phyloP scores from a whole-genome alignment of 1,140 invertebrate species.

The Drosophila arizonae region DNA sequence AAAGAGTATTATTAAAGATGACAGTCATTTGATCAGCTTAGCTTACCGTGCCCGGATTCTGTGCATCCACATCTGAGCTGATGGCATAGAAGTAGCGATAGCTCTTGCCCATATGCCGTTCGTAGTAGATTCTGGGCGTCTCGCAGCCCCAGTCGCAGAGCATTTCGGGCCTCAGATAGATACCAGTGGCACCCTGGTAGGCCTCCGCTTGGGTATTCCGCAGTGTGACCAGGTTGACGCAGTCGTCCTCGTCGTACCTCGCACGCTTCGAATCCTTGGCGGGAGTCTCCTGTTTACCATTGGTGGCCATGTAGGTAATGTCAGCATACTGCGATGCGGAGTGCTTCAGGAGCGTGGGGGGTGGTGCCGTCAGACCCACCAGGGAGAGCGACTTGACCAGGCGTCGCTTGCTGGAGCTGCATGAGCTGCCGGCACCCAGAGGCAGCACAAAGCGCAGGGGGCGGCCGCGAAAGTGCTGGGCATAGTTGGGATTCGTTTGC shows the following conservation, averaged over 20 bases:
- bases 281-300: constrained; percentile 36
- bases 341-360: constrained; percentile 52
- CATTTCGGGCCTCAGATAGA: constrained; percentile 86
- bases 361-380: constrained; percentile 42
- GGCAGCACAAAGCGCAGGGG: constrained; percentile 90
- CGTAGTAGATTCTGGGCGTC: constrained; percentile 92
- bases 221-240: constrained; percentile 84
- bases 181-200: constrained; percentile 83
- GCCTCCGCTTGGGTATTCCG: constrained; percentile 84
- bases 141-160: constrained; percentile 91
- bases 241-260: constrained; percentile 33
- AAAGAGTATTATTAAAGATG: not conserved
- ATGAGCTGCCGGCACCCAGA: constrained; percentile 32
- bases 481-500: constrained; percentile 91
- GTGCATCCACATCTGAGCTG: constrained; percentile 91
- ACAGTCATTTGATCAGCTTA: not conserved
- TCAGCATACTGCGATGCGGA: constrained; percentile 71
- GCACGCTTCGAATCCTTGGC: constrained; percentile 21
- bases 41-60: constrained; percentile 90
- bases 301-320: constrained; percentile 66
- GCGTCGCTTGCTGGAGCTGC: constrained; percentile 13
- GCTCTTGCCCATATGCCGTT: constrained; percentile 84
- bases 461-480: constrained; percentile 89
- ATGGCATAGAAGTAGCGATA: constrained; percentile 96
- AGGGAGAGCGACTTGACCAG: constrained; percentile 72